phyloP scores from a whole-genome alignment of 2,113 vertebrate genomes.

The Alectura lathami region DNA sequence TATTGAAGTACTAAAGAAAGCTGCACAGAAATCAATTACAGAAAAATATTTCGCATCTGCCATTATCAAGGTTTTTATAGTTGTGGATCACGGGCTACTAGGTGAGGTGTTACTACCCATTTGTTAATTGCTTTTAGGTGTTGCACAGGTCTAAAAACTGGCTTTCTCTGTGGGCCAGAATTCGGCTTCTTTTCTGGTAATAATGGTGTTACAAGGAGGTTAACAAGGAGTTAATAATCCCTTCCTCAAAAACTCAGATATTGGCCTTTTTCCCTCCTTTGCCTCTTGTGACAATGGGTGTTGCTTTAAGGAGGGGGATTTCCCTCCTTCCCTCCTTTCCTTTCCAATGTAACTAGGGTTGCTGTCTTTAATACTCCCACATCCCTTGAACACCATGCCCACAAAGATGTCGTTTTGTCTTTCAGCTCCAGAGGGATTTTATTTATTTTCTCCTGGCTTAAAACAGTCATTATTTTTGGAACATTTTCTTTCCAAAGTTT shows the following conservation, averaged over 20 bases:
- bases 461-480: background rate
- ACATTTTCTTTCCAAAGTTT: background rate
- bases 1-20: background rate
- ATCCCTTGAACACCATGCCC: background rate
- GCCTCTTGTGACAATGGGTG: background rate
- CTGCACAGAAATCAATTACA: background rate
- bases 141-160: background rate
- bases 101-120: background rate
- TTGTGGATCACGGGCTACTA: background rate
- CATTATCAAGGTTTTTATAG: background rate
- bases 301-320: background rate
- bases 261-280: background rate
- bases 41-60: background rate
- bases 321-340: background rate
- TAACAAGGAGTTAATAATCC: background rate
- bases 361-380: background rate
- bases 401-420: background rate
- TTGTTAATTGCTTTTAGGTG: background rate
- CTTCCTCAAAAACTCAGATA: background rate
- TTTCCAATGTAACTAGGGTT: background rate
- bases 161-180: background rate
- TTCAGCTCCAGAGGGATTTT: background rate
- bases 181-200: background rate
- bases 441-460: background rate
- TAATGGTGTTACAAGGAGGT: background rate